Evolutionary conservation across 2,888 invertebrate genomes (phyloP), one percentile per base, ranked within the genome.

Genomic region (Scaptomyza flava): DNA sequence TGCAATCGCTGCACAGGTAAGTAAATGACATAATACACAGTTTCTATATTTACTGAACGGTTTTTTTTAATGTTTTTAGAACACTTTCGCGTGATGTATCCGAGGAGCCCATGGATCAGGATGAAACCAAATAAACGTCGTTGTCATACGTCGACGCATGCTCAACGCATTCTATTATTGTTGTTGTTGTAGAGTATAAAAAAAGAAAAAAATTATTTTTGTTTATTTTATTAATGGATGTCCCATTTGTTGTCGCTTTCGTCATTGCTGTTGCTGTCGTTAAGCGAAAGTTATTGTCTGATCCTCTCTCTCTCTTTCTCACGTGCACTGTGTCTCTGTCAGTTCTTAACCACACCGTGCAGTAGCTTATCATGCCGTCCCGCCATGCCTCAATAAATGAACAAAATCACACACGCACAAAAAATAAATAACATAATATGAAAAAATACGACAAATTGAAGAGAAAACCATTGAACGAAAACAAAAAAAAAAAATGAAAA

Each of bases 21-120:
- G 63, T 51, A 33, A 57, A 17, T 30, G 27, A 6, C 6, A 6
- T 2, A 0, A 46, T 14, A 20, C 1, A 23, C 5, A 17, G 9
- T 0, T 9, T 23, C 2, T 2, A 7, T 17, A 31, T 53, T 4
- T 6, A 33, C 7, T 17, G 6, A 36, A 52, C 4, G 17, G 17
- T 12, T 2, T 9, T 43, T 30, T 5, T 6, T n/a, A n/a, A 0
- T 31, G 3, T 34, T 3, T 45, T 59, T 77, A 95, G 94, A 90
- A 94, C 94, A 82, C 94, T 95, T 91, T 94, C 95, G 87, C 94
- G 95, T 82, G 94, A 95, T 91, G 94, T 93, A 90, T 94, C 95
- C 67, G 95, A 95, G 89, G 96, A 96, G 93, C 96, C 96, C 54
- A 96, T 96, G 96, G 96, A 96, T 91, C 96, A 96, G 92, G 96